Percentiles rank a stretch among this genome's conserved stretches.
phyloP scores from a whole-genome alignment of 2,797 vertebrate genomes.

The Chaunax sp. region DNA sequence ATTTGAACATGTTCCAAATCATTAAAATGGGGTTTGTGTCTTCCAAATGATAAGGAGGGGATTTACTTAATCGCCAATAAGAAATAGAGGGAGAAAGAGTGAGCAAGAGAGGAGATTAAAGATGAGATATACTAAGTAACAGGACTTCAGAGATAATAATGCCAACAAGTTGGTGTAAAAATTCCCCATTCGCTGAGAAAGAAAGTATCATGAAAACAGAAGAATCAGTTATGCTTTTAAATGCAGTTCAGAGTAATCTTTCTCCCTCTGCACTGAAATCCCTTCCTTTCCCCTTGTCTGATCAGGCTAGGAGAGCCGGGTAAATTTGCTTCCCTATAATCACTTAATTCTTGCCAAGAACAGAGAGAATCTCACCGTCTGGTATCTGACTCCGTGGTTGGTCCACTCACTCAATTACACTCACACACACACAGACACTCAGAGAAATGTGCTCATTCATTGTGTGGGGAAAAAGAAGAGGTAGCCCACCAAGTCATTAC shows the following conservation, averaged over 20 bases:
- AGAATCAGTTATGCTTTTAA: constrained; percentile 68
- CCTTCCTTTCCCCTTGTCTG: constrained; percentile 72
- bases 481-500: constrained; percentile 82
- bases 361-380: constrained; percentile 73
- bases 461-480: constrained; percentile 62
- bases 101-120: neutral
- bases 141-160: constrained; percentile 8
- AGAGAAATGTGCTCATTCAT: constrained; percentile 60
- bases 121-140: neutral
- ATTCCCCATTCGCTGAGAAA: neutral
- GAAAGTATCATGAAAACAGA: constrained; percentile 22
- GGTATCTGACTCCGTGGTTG: constrained; percentile 82
- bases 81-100: neutral
- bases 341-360: constrained; percentile 74
- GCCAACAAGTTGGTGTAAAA: neutral
- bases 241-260: constrained; percentile 66
- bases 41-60: neutral
- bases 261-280: constrained; percentile 58
- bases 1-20: constrained; percentile 7
- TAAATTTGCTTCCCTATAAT: constrained; percentile 66
- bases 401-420: constrained; percentile 78
- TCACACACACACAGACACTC: constrained; percentile 50
- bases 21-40: constrained; percentile 9
- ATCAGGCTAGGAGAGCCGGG: constrained; percentile 63
- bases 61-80: neutral